These are phyloP conservation scores for Ceuthmochares aereus DNA, from an alignment of 2,113 vertebrate genomes.

Conservation along the genomic window DNA sequence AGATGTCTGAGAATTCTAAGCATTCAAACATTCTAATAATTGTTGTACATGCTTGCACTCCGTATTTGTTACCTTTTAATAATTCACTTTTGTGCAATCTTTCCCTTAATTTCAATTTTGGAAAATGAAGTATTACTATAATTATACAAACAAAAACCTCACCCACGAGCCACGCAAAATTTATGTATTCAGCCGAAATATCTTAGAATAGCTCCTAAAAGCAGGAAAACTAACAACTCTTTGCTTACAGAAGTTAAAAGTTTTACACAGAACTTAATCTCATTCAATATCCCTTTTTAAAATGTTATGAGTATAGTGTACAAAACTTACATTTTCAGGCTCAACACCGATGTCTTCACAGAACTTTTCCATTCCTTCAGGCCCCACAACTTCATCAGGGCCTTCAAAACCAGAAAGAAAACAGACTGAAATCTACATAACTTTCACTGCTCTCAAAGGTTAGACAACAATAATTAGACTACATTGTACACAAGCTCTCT, in stretches of 20 bases:
- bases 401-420: constrained; percentile 78
- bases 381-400: constrained; percentile 91
- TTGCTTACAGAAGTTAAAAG: not conserved
- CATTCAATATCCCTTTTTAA: not conserved
- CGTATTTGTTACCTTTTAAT: not conserved
- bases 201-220: not conserved
- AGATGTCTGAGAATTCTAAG: not conserved
- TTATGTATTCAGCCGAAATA: not conserved
- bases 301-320: not conserved
- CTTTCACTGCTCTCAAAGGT: not conserved
- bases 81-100: not conserved
- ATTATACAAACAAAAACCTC: not conserved
- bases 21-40: not conserved
- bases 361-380: constrained; percentile 98
- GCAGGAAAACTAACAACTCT: not conserved
- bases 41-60: not conserved
- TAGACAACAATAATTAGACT: not conserved
- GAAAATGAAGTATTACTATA: not conserved
- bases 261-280: not conserved
- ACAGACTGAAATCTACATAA: not conserved
- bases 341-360: constrained; percentile 96
- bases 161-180: not conserved
- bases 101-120: not conserved
- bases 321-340: constrained; percentile 93
- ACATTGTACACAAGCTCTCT: not conserved